phyloP scores from a whole-genome alignment of 2,797 vertebrate genomes.

The Coreius guichenoti region DNA sequence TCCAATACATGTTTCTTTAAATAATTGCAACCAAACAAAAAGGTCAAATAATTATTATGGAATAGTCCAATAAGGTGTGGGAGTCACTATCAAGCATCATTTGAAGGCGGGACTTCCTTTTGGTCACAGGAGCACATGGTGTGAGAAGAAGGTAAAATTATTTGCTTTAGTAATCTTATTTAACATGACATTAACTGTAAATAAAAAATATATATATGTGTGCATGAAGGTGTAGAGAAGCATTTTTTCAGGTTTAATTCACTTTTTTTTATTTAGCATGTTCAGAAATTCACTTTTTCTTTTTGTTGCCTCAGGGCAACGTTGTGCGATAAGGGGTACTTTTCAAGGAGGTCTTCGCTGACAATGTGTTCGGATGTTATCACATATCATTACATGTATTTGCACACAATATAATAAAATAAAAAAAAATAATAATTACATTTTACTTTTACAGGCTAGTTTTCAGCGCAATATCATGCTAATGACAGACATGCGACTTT shows the following conservation, averaged over 20 bases:
- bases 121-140: too few species aligned
- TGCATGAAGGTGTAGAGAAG: conserved; percentile 16
- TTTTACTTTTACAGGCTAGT: background rate
- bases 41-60: background rate
- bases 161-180: too few species aligned
- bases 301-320: conserved; percentile 1
- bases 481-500: background rate
- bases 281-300: background rate
- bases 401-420: background rate
- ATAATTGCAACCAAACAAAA: too few species aligned
- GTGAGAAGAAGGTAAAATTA: too few species aligned
- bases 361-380: conserved; percentile 15
- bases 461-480: background rate
- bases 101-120: too few species aligned
- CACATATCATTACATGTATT: conserved; percentile 13
- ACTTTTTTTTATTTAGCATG: conserved; percentile 21
- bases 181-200: too few species aligned
- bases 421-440: too few species aligned
- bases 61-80: background rate
- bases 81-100: conserved; percentile 4
- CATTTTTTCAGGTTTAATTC: background rate
- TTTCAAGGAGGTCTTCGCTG: background rate
- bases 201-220: conserved; percentile 13
- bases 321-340: background rate
- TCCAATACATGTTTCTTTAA: too few species aligned